Evolutionary conservation across 2,888 invertebrate species (phyloP).

Genomic region (Gymnosoma rotundatum): DNA sequence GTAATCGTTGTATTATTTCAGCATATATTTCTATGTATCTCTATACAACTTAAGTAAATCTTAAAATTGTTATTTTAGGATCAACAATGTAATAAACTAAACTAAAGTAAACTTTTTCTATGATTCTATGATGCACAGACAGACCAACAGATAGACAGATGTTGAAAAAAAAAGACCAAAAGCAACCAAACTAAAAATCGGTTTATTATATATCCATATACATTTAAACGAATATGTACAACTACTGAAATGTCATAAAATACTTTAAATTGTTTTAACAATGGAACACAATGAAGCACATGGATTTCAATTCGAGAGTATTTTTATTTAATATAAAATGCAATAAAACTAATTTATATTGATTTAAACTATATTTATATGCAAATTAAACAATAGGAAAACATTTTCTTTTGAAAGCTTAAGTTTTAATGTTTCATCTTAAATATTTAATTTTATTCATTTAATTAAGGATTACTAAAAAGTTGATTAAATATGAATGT

Average conservation of each 20-base stretch:
- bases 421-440: slow-evolving; percentile 22
- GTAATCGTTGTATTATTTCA: slow-evolving; percentile 17
- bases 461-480: slow-evolving; percentile 26
- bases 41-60: slow-evolving; percentile 54
- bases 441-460: slow-evolving; percentile 21
- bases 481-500: background rate
- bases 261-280: slow-evolving; percentile 41
- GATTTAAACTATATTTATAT: slow-evolving; percentile 56
- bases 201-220: slow-evolving; percentile 37
- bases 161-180: background rate
- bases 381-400: slow-evolving; percentile 34
- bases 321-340: slow-evolving; percentile 40
- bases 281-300: slow-evolving; percentile 21
- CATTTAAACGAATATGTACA: background rate
- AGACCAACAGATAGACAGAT: slow-evolving; percentile 15
- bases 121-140: background rate
- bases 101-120: slow-evolving; percentile 51
- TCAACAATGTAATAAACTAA: slow-evolving; percentile 61
- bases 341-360: slow-evolving; percentile 60
- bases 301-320: slow-evolving; percentile 18
- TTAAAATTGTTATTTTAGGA: slow-evolving; percentile 67
- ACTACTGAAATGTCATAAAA: slow-evolving; percentile 25
- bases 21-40: background rate
- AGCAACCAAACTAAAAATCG: slow-evolving; percentile 42
- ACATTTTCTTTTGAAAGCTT: background rate